Base-by-base conservation (phyloP, 2,888 invertebrate species). In the Hypomecis punctinalis region DNA sequence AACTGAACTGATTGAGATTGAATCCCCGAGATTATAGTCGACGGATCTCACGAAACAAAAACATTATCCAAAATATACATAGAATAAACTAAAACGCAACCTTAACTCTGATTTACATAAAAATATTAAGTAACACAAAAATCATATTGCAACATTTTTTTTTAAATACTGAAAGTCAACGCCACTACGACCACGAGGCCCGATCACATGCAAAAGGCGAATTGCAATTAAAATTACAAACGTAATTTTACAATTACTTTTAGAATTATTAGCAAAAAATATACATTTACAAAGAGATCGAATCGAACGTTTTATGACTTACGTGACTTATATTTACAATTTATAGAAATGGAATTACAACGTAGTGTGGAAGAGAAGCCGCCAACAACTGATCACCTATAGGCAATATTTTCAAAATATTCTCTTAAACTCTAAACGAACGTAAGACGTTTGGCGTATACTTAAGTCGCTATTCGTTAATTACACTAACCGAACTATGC, bases 391-490 rank as follows among this genome's bases (percentile, higher is more conserved):
- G 83, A 81, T 87, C 87, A 86, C 86, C 90, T 91, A 91, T 91
- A 93, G 92, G 92, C 91, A 91, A 91, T 89, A 88, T 90, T 91
- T 92, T 90, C 85, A 91, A 92, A 91, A 92, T 92, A 91, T 91
- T 87, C 83, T 88, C 91, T 90, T 92, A 82, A 84, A 75, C 75
- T 81, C 73, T 76, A 81, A 83, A 86, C 86, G 92, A 92, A 92
- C 92, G 92, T 92, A 92, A 91, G 84, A 92, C 93, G 92, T 93
- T 92, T 93, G 93, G 93, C 93, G 93, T 93, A 93, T 93, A 93
- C 93, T 92, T 93, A 92, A 89, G 85, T 91, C 84, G 89, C 92
- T 92, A 92, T 80, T 87, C 86, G 86, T 90, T 61, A 88, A 91
- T 92, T 91, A 91, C 89, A 90, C 91, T 93, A 93, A 90, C 91